Evolutionary conservation across 1,140 invertebrate genomes (phyloP), one percentile per base, ranked within the genome.

Genomic region (Meloidogyne hapla): DNA sequence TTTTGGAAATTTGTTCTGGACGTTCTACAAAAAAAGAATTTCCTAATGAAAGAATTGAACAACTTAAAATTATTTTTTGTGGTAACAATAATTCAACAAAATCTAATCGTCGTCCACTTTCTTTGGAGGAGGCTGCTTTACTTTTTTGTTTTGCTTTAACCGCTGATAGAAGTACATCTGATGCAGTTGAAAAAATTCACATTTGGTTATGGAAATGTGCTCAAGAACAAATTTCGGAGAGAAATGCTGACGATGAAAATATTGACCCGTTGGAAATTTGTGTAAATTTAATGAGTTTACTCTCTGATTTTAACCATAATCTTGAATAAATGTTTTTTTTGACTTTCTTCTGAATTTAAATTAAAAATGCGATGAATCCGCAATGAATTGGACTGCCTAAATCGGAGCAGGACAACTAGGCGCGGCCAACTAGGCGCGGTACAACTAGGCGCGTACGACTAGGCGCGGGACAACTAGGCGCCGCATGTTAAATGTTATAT

Each of bases 241-340:
- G 69, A 28, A 42, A n/a, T 70, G 33, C 40, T 8, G 69, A 70
- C 9, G 69, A 61, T n/a, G 69, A 70, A 70, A 70, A 70, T 21
- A 61, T 70, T n/a, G 61, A 70, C 40, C 40, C 69, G 18, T 18
- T 45, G 26, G 38, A 70, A 18, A n/a, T 45, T n/a, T n/a, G n/a
- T n/a, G 18, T 56, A n/a, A 56, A 56, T 56, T 56, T 56, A 56
- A 56, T 56, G 48, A 56, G 48, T 56, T n/a, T 56, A 56, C 4
- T 56, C n/a, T n/a, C 18, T 56, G 48, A n/a, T 56, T 56, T 56
- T 56, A 18, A 48, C 5, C 13, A 48, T 18, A n/a, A 6, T 56
- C 13, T 56, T 56, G 12, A 8, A 15, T 56, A 21, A 56, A 56
- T 56, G 0, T 33, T 33, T 33, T n/a, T n/a, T 33, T 33, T 4